Base-by-base conservation (phyloP, 2,888 invertebrate genomes). In the Drosophila quasianomalipes region DNA sequence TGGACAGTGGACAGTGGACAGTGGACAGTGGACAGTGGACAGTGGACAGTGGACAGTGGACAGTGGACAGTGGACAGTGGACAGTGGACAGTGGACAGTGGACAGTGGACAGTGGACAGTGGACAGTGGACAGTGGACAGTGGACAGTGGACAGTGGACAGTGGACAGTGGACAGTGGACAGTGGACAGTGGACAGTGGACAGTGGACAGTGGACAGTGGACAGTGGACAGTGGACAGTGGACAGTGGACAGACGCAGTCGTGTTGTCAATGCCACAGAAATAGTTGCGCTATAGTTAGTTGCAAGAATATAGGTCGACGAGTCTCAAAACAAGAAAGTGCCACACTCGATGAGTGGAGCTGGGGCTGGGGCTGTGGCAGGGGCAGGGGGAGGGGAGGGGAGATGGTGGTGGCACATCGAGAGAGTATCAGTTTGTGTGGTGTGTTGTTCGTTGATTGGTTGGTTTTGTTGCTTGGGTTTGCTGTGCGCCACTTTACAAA, bases 321-420 rank as follows among this genome's bases (percentile, higher is more conserved):
- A 65, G 75, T 82, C 82, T 81, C 76, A 79, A 70, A 83, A 74
- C 81, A 82, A 87, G 85, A 89, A 85, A 87, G 80, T 87, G 85
- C 81, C 26, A 47, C 47, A 47, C 16, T 16, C 4, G 4, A 26
- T 9, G 47, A 16, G 47, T 26, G 22, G 16, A 12, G 44, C 44
- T 12, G 5, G 22, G 10, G 7, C 4, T 2, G 19, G 4, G 19
- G 39, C 2, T 4, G 3, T 19, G 39, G n/a, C 39, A 10, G n/a
- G 1, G 10, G 7, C 4, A 9, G n/a, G 4, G 19, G 39, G 4
- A 4, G 2, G 39, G 9, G 1, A 1, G 14, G n/a, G 5, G 71
- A 70, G 57, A 58, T 22, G 52, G 58, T 52, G 47, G 22, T 12
- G 22, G 22, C 44, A 12, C 47, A 47, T n/a, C 51, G 10, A 28